Percentiles rank a stretch among this genome's conserved stretches.
Conservation (phyloP, 2,797 vertebrate species). For the Chromobotia macracanthus region DNA sequence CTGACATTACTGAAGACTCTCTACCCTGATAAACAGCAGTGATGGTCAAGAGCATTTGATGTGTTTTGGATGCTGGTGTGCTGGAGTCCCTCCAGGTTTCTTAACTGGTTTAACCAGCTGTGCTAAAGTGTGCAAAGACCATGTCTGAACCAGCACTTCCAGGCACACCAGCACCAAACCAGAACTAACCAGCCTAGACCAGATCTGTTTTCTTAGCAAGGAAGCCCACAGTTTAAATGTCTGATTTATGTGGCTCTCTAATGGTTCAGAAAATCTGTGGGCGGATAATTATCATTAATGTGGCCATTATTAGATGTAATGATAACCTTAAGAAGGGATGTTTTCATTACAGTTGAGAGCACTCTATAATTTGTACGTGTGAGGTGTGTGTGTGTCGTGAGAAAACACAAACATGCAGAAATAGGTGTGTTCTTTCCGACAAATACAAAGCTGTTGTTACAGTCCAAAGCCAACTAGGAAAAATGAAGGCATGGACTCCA, state of each 20-base stretch:
- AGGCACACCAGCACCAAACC: neutral
- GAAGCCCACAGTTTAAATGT: slow-evolving; percentile 66
- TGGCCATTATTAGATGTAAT: slow-evolving; percentile 69
- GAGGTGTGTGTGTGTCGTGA: neutral
- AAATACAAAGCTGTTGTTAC: neutral
- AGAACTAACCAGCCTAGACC: neutral
- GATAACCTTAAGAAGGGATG: slow-evolving; percentile 48
- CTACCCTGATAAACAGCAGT: too few relatives aligned
- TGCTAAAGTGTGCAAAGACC: too few relatives aligned
- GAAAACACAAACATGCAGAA: neutral
- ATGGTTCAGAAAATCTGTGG: slow-evolving; percentile 75
- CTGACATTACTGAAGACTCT: too few relatives aligned
- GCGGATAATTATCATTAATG: slow-evolving; percentile 78
- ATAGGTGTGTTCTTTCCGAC: neutral
- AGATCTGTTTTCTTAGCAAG: slow-evolving; percentile 38
- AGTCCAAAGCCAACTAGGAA: neutral
- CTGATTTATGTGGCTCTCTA: slow-evolving; percentile 65
- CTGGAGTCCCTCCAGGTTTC: too few relatives aligned
- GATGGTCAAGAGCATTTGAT: neutral
- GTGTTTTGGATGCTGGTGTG: too few relatives aligned
- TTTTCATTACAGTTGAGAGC: slow-evolving; percentile 4
- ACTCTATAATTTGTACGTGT: neutral
- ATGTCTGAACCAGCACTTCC: neutral
- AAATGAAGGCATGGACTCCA: neutral
- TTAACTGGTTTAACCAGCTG: too few relatives aligned